Conservation (phyloP, 2,888 invertebrate species). For the Tuta absoluta region DNA sequence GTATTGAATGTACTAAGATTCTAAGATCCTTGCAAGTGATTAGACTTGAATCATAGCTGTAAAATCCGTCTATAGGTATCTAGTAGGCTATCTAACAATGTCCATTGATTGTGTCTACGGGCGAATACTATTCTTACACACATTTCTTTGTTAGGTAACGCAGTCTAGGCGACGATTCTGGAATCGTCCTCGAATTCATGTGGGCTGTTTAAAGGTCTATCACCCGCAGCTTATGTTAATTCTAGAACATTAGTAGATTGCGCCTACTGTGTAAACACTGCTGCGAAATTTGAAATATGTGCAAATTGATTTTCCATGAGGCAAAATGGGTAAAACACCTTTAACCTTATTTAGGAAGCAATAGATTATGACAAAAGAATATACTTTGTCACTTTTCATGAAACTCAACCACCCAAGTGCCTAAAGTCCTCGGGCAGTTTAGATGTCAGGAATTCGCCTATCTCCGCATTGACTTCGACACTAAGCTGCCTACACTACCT, state of each 20-base stretch:
- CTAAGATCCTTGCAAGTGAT: not conserved
- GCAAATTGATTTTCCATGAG: slow-evolving; percentile 39
- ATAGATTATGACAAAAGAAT: too few species aligned
- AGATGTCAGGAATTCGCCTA: too few species aligned
- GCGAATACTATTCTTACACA: not conserved
- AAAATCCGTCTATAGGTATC: slow-evolving; percentile 30
- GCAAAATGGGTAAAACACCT: not conserved
- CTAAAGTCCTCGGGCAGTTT: slow-evolving; percentile 29
- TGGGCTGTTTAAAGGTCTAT: slow-evolving; percentile 66
- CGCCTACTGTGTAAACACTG: slow-evolving; percentile 51
- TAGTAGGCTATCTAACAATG: too few species aligned
- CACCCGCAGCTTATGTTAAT: slow-evolving; percentile 73
- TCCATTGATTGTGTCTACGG: too few species aligned
- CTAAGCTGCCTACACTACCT: too few species aligned
- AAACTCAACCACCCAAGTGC: slow-evolving; percentile 37
- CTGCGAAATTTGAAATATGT: slow-evolving; percentile 54
- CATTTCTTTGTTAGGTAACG: slow-evolving; percentile 38
- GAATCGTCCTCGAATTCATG: slow-evolving; percentile 65
- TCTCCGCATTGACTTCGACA: slow-evolving; percentile 12
- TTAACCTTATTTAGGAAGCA: not conserved
- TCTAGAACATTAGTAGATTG: slow-evolving; percentile 50
- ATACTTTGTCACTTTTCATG: not conserved
- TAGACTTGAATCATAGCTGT: not conserved
- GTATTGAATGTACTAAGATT: too few species aligned
- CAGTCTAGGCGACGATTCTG: slow-evolving; percentile 46